phyloP scores from a whole-genome alignment of 2,888 invertebrate species.

The Eupithecia pulchellata region DNA sequence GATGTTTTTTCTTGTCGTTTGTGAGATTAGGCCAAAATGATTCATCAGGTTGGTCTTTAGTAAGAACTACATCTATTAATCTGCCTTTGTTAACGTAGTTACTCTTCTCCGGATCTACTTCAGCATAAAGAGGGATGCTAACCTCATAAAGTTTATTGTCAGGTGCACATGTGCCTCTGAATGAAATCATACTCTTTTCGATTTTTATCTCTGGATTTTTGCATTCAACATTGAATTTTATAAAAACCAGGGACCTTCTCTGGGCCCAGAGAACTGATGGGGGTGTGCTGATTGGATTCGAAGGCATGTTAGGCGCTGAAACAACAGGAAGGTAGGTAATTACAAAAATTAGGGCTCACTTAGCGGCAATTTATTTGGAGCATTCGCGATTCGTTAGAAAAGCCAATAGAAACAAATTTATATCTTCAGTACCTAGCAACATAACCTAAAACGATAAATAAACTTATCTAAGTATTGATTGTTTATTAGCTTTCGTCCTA shows the following conservation, averaged over 20 bases:
- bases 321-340: conserved; percentile 6
- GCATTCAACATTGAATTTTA: conserved; percentile 95
- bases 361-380: neutral
- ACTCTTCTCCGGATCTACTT: conserved; percentile 93
- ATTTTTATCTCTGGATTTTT: conserved; percentile 91
- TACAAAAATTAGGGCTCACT: neutral
- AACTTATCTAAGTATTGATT: neutral
- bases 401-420: neutral
- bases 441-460: neutral
- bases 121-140: conserved; percentile 92
- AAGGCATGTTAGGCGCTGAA: conserved; percentile 55
- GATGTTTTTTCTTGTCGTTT: conserved; percentile 94
- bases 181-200: conserved; percentile 88
- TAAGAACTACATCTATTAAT: conserved; percentile 89
- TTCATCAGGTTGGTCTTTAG: conserved; percentile 87
- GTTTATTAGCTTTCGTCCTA: neutral
- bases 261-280: conserved; percentile 98
- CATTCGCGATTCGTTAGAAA: neutral
- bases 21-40: conserved; percentile 95
- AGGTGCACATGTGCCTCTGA: conserved; percentile 94
- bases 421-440: neutral
- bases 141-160: conserved; percentile 94
- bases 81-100: conserved; percentile 88
- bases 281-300: conserved; percentile 56
- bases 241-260: conserved; percentile 90